These are phyloP conservation scores for Caiman crocodilus DNA, from an alignment of 2,797 vertebrate species.

Conservation along the genomic window DNA sequence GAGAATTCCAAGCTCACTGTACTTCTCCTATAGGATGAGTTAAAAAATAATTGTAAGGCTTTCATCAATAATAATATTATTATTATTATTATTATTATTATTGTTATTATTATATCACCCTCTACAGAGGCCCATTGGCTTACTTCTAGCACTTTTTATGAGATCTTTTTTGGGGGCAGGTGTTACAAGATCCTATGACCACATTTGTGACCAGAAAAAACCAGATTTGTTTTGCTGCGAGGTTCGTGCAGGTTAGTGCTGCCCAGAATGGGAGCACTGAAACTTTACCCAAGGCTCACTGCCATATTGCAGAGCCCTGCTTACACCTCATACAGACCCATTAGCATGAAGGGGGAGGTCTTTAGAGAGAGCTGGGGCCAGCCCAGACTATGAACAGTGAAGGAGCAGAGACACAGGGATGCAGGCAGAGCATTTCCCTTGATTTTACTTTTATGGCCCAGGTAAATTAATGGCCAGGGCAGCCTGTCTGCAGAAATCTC, in stretches of 20 bases:
- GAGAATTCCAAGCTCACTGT: neutral
- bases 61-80: too few species aligned
- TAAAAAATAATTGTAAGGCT: neutral
- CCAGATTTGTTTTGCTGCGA: neutral
- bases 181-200: neutral
- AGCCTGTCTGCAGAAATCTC: accelerated
- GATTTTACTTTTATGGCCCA: slow-evolving; percentile 16
- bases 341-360: neutral
- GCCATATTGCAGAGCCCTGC: neutral
- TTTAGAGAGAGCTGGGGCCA: slow-evolving; percentile 12
- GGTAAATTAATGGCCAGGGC: neutral
- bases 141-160: neutral
- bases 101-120: neutral
- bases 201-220: neutral
- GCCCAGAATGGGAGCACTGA: neutral
- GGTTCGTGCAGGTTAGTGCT: accelerated
- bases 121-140: neutral
- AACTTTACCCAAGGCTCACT: neutral
- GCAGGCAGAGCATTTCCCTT: slow-evolving; percentile 23
- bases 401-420: slow-evolving; percentile 13
- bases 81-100: too few species aligned
- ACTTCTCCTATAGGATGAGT: neutral
- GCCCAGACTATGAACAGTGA: neutral
- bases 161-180: neutral
- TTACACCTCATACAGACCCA: accelerated